Percentiles rank a stretch among this genome's conserved stretches.
phyloP scores from a whole-genome alignment of 2,888 invertebrate genomes.

The Mylabris sibirica region DNA sequence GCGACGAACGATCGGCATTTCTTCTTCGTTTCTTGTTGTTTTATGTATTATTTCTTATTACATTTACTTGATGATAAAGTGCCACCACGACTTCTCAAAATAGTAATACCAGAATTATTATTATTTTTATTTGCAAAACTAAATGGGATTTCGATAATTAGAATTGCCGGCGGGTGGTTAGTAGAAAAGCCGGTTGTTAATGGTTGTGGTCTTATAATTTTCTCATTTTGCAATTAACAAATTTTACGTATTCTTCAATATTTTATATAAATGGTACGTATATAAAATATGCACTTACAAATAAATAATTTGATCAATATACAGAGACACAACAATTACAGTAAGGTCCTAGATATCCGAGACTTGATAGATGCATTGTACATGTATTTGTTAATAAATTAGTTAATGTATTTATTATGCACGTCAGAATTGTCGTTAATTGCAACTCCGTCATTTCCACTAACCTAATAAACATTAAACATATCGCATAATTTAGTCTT shows the following conservation, averaged over 20 bases:
- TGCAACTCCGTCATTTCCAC: slow-evolving; percentile 60
- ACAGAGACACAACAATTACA: slow-evolving; percentile 24
- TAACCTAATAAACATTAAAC: slow-evolving; percentile 61
- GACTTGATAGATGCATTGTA: slow-evolving; percentile 20
- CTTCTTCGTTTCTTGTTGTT: slow-evolving; percentile 42
- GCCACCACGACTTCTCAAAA: slow-evolving; percentile 15
- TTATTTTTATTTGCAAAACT: slow-evolving; percentile 21
- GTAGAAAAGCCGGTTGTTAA: neutral
- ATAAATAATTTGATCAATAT: slow-evolving; percentile 30
- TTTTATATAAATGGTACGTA: neutral
- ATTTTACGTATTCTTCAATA: neutral
- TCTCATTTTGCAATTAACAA: neutral
- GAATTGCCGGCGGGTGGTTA: slow-evolving; percentile 6
- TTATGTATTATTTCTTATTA: slow-evolving; percentile 24
- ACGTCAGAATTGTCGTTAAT: slow-evolving; percentile 59
- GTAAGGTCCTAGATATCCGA: slow-evolving; percentile 17
- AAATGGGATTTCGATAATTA: slow-evolving; percentile 30
- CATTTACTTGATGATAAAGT: slow-evolving; percentile 29
- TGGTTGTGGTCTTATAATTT: neutral
- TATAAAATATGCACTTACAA: too few species aligned
- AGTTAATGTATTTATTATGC: slow-evolving; percentile 58
- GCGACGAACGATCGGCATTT: slow-evolving; percentile 51
- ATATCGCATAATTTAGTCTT: slow-evolving; percentile 61
- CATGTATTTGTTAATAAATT: slow-evolving; percentile 47
- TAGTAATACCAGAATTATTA: neutral